Evolutionary conservation across 2,113 vertebrate species (phyloP).

Genomic region (Oncorhynchus mykiss): DNA sequence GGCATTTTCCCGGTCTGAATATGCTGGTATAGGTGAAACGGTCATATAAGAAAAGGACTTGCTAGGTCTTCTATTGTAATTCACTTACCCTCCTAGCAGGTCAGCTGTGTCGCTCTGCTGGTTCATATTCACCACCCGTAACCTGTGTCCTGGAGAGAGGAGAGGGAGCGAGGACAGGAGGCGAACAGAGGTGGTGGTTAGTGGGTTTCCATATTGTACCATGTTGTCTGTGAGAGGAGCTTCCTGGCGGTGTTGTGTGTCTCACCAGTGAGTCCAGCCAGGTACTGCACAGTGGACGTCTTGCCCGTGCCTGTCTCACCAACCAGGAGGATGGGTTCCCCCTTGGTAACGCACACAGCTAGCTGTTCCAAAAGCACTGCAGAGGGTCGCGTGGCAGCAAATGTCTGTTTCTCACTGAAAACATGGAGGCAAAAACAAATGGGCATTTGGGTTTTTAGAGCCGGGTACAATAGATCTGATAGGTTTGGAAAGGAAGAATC

Average conservation of each 20-base stretch:
- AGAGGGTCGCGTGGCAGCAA: constrained; percentile 90
- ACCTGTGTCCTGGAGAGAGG: constrained; percentile 78
- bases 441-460: neutral
- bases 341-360: constrained; percentile 86
- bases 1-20: neutral
- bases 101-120: constrained; percentile 97
- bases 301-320: constrained; percentile 97
- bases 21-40: neutral
- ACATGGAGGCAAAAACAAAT: neutral
- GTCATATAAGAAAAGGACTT: neutral
- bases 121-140: constrained; percentile 96
- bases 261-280: constrained; percentile 87
- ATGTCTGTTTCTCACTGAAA: constrained; percentile 65
- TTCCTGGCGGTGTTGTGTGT: neutral
- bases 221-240: neutral
- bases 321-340: constrained; percentile 89
- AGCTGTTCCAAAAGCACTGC: constrained; percentile 90
- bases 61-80: no score
- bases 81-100: constrained; percentile 91
- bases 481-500: constrained; percentile 13
- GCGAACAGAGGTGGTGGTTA: neutral
- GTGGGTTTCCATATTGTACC: neutral
- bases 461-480: neutral
- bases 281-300: constrained; percentile 92
- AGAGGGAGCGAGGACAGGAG: neutral